Evolutionary conservation across 2,113 vertebrate genomes (phyloP).

Genomic region (Solea senegalensis): DNA sequence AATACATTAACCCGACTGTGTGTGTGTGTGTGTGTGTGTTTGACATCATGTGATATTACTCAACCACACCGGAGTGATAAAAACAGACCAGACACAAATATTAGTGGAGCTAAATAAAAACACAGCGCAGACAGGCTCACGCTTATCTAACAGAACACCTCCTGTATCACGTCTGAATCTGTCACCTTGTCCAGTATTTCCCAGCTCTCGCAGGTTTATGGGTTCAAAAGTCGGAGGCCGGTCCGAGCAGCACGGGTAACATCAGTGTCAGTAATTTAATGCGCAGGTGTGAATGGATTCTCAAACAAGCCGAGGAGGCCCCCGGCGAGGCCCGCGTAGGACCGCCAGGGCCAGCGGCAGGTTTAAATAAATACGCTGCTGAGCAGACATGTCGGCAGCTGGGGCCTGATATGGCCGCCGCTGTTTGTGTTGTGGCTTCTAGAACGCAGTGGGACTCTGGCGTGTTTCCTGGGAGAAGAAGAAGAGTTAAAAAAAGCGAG

Average conservation of each 20-base stretch:
- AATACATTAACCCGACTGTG: constrained; percentile 41
- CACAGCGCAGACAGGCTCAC: constrained; percentile 18
- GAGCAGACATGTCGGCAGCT: constrained; percentile 76
- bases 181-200: constrained; percentile 47
- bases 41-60: constrained; percentile 46
- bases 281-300: constrained; percentile 84
- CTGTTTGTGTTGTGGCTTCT: constrained; percentile 75
- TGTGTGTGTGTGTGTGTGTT: neutral
- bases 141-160: constrained; percentile 58
- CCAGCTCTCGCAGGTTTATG: constrained; percentile 57
- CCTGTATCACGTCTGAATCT: constrained; percentile 50
- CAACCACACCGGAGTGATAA: constrained; percentile 14
- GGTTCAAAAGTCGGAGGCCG: constrained; percentile 62
- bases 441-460: constrained; percentile 39
- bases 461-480: constrained; percentile 59
- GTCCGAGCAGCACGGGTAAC: constrained; percentile 81
- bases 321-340: constrained; percentile 57
- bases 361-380: constrained; percentile 79
- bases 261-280: constrained; percentile 84
- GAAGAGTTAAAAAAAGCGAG: constrained; percentile 9
- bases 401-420: constrained; percentile 49
- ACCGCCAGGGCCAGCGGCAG: constrained; percentile 65
- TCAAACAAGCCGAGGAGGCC: constrained; percentile 79
- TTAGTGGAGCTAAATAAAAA: constrained; percentile 48
- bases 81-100: constrained; percentile 51